phyloP scores from a whole-genome alignment of 1,140 invertebrate genomes.

The Gryon sp. region DNA sequence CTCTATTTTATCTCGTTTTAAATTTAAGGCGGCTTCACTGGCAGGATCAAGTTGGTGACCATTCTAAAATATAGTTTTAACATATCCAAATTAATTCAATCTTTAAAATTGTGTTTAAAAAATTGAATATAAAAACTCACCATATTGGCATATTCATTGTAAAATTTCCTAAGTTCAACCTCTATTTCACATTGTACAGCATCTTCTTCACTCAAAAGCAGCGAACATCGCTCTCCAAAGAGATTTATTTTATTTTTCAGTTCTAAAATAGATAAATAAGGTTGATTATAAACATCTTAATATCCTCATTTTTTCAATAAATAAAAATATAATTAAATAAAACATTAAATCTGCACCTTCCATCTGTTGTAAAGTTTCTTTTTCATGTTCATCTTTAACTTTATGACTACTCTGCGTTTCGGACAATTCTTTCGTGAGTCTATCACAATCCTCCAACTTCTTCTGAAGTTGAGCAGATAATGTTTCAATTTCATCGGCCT shows the following conservation, averaged over 20 bases:
- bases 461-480: constrained; percentile 72
- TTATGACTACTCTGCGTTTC: constrained; percentile 56
- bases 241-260: constrained; percentile 38
- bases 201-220: constrained; percentile 56
- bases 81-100: constrained; percentile 2
- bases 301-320: too few species aligned
- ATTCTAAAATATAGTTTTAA: constrained; percentile 17
- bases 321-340: neutral
- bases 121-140: constrained; percentile 42
- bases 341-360: constrained; percentile 70
- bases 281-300: neutral
- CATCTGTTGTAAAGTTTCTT: constrained; percentile 58
- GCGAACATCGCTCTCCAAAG: constrained; percentile 50
- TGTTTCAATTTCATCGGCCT: constrained; percentile 74
- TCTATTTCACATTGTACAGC: constrained; percentile 51
- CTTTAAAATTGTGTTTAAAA: too few species aligned
- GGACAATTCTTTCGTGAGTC: constrained; percentile 74
- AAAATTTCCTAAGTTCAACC: constrained; percentile 49
- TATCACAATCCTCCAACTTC: constrained; percentile 78
- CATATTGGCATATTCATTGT: constrained; percentile 46
- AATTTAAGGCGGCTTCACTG: constrained; percentile 51
- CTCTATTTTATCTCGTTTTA: constrained; percentile 65
- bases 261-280: constrained; percentile 40
- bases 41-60: constrained; percentile 64
- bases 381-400: constrained; percentile 66